Percentiles rank a stretch among this genome's conserved stretches.
Evolutionary conservation across 1,140 invertebrate genomes (phyloP).

Genomic region (Harpegnathos saltator): DNA sequence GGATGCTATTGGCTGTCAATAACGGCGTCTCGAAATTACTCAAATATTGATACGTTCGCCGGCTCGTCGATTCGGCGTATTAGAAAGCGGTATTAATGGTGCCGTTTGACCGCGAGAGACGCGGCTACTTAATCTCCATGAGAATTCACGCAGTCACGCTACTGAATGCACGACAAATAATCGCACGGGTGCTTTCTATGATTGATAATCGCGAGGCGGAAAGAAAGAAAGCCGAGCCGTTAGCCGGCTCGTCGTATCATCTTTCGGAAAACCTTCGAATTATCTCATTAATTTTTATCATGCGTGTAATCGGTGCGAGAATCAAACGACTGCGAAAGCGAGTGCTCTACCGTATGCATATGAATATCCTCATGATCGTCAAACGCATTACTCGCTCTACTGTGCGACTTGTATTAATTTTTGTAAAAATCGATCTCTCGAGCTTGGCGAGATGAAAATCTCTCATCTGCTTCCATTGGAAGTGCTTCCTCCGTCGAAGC

Average conservation of each 20-base stretch:
- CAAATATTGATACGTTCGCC: constrained; percentile 4
- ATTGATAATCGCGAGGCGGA: background rate
- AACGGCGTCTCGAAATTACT: constrained; percentile 36
- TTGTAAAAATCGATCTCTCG: too few species aligned
- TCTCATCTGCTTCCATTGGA: too few species aligned
- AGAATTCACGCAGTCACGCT: constrained; percentile 18
- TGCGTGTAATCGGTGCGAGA: too few species aligned
- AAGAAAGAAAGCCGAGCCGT: background rate
- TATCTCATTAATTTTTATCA: too few species aligned
- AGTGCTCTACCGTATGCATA: too few species aligned
- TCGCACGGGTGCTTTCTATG: background rate
- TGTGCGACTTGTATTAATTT: too few species aligned
- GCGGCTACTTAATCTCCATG: constrained; percentile 30
- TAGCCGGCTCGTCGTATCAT: background rate
- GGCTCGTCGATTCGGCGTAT: constrained; percentile 14
- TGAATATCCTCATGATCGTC: too few species aligned
- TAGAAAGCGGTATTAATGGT: constrained; percentile 43
- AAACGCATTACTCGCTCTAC: too few species aligned
- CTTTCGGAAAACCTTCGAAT: background rate
- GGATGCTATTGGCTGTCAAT: constrained; percentile 11
- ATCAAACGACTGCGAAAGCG: too few species aligned
- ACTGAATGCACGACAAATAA: constrained; percentile 21
- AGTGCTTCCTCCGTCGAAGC: too few species aligned
- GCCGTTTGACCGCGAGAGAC: constrained; percentile 33
- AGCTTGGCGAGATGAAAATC: too few species aligned